These are phyloP conservation scores for Anneissia japonica DNA, from an alignment of 35 echinoderm and acorn worm genomes.

Conservation along the genomic window DNA sequence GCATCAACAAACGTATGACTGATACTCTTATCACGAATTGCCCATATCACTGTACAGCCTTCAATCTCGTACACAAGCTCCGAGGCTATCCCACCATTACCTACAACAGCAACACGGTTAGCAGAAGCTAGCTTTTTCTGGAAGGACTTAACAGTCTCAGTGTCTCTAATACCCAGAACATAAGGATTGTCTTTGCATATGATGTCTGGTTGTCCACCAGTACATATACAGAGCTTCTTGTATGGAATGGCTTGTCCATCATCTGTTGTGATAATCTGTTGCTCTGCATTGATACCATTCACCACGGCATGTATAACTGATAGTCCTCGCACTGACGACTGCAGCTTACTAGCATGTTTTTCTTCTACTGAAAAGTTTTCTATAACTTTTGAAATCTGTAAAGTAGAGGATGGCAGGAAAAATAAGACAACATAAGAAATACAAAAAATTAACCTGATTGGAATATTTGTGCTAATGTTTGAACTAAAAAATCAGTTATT, in stretches of 20 bases:
- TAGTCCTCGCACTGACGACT: constrained; percentile 49
- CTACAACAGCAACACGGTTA: constrained; percentile 60
- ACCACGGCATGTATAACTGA: constrained; percentile 45
- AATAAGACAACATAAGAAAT: no score
- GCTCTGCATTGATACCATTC: constrained; percentile 20
- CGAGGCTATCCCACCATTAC: constrained; percentile 96
- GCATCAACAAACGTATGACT: constrained; percentile 77
- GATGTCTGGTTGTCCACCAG: constrained; percentile 65
- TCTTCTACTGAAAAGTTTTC: constrained; percentile 90
- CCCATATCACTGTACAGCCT: constrained; percentile 86
- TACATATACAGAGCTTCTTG: constrained; percentile 73
- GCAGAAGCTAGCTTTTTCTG: constrained; percentile 69
- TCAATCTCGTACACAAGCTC: constrained; percentile 91
- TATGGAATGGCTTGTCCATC: constrained; percentile 30
- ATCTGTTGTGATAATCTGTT: constrained; percentile 28
- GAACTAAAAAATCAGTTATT: no score
- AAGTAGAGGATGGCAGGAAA: not conserved
- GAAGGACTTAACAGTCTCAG: constrained; percentile 78
- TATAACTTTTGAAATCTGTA: constrained; percentile 66
- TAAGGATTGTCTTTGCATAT: constrained; percentile 65
- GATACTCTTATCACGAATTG: constrained; percentile 78
- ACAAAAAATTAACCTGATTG: no score
- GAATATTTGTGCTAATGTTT: no score
- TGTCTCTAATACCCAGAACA: constrained; percentile 91
- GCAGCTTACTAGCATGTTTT: constrained; percentile 38